These are phyloP conservation scores for Tenthredo distinguenda DNA, from an alignment of 2,888 invertebrate species.

Conservation along the genomic window DNA sequence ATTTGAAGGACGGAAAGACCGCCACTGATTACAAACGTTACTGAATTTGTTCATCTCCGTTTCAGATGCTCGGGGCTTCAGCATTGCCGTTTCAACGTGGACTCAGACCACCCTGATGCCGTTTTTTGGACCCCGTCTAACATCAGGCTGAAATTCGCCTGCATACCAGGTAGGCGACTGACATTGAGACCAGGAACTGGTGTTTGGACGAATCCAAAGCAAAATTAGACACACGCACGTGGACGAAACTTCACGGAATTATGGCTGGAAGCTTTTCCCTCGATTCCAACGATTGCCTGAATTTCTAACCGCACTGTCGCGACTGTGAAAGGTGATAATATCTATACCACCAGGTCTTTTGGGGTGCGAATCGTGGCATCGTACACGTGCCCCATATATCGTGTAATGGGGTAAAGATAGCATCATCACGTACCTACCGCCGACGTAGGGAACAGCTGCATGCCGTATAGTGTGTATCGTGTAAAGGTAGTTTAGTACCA, in stretches of 20 bases:
- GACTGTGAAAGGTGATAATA: neutral
- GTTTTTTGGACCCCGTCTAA: conserved; percentile 84
- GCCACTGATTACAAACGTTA: neutral
- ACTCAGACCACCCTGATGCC: conserved; percentile 84
- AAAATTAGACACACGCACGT: neutral
- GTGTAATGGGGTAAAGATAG: conserved; percentile 7
- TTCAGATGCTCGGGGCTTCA: conserved; percentile 87
- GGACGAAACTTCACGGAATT: neutral
- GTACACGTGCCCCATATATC: conserved; percentile 15
- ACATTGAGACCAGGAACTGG: no score
- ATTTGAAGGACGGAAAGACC: neutral
- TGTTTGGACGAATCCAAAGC: neutral
- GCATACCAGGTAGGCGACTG: conserved; percentile 84
- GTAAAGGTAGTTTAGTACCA: neutral
- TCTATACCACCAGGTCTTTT: conserved; percentile 2
- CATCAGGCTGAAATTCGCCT: conserved; percentile 86
- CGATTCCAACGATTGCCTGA: neutral
- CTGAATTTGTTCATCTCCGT: conserved; percentile 64
- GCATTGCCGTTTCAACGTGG: conserved; percentile 86
- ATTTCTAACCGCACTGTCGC: neutral
- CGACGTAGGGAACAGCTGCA: neutral
- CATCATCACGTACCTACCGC: neutral
- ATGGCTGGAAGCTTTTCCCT: neutral
- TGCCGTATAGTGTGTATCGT: neutral
- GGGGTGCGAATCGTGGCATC: conserved; percentile 13